Evolutionary conservation across 2,113 vertebrate species (phyloP), one percentile per base, ranked within the genome.

Genomic region (Stercorarius parasiticus): DNA sequence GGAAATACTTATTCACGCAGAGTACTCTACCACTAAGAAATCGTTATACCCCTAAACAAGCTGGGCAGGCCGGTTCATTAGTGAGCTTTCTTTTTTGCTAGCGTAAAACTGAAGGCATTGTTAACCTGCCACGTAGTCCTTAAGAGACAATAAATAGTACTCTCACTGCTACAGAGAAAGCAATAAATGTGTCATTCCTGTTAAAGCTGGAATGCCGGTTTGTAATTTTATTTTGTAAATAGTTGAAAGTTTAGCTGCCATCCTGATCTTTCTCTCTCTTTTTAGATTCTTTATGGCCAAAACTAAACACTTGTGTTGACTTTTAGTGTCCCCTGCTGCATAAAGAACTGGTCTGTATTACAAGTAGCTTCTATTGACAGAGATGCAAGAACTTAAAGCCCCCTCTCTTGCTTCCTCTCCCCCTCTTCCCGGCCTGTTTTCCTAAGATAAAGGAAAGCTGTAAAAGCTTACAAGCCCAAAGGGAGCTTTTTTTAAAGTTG

Each of bases 201-300:
- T 92, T 93, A 90, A 69, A 96, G 84, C 93, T 78, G 90, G 89
- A 83, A 89, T 95, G 76, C 66, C 21, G 9, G 76, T 79, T 93
- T 89, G 70, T 56, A 88, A 94, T 93, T 97, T 97, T 97, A 82
- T 96, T 98, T 97, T 93, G 88, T 95, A 96, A 96, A 82, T 73
- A 80, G 79, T 78, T 96, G 92, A 59, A 95, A 93, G 66, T 94
- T 92, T 96, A 97, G 91, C 80, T 89, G 45, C 92, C 86, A 85
- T 93, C 73, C 58, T 93, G 94, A 83, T 92, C 69, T 81, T 88
- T 96, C 89, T 97, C 97, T 98, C 58, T 93, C 29, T 81, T 88
- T 95, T 89, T 93, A 82, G 64, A 62, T 96, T 88, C 40, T 96
- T 96, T 94, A 94, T 93, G 80, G 73, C 73, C 87, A 89, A 89